A percentile compares a stretch with the other conserved stretches of the same genome.
These are phyloP conservation scores for Halcyon badia DNA, from an alignment of 2,797 vertebrate genomes.

Conservation along the genomic window DNA sequence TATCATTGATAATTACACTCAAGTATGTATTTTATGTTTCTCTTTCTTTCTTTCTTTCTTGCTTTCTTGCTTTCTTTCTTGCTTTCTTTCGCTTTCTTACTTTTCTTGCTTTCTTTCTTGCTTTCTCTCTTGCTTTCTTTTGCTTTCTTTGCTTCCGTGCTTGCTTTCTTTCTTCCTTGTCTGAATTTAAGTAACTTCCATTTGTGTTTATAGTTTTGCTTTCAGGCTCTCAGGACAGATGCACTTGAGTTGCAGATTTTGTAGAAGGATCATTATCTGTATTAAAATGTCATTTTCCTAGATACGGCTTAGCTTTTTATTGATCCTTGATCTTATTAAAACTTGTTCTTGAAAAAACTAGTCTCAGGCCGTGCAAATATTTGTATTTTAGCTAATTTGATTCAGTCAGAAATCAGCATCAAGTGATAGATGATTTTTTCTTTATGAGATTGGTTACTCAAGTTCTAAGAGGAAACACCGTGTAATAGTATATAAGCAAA, in stretches of 20 bases:
- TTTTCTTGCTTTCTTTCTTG: too few relatives aligned
- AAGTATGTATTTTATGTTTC: not conserved
- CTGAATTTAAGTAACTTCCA: not conserved
- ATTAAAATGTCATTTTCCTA: not conserved
- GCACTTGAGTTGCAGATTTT: not conserved
- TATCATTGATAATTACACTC: not conserved
- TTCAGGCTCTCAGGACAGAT: not conserved
- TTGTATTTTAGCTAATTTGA: constrained; percentile 12
- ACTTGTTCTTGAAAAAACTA: not conserved
- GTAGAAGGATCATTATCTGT: not conserved
- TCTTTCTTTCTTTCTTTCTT: too few relatives aligned
- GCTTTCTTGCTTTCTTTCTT: too few relatives aligned
- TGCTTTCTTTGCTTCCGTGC: too few relatives aligned
- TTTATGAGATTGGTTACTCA: not conserved
- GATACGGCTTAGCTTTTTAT: not conserved
- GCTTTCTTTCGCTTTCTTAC: too few relatives aligned
- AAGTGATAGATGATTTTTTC: not conserved
- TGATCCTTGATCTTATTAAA: not conserved
- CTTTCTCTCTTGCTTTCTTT: too few relatives aligned
- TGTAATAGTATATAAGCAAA: not conserved
- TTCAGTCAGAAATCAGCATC: not conserved
- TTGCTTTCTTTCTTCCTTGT: not conserved
- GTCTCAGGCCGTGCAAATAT: not conserved
- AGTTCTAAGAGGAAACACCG: not conserved
- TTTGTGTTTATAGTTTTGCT: not conserved